phyloP scores from a whole-genome alignment of 2,113 vertebrate species.

The Crocuta crocuta region DNA sequence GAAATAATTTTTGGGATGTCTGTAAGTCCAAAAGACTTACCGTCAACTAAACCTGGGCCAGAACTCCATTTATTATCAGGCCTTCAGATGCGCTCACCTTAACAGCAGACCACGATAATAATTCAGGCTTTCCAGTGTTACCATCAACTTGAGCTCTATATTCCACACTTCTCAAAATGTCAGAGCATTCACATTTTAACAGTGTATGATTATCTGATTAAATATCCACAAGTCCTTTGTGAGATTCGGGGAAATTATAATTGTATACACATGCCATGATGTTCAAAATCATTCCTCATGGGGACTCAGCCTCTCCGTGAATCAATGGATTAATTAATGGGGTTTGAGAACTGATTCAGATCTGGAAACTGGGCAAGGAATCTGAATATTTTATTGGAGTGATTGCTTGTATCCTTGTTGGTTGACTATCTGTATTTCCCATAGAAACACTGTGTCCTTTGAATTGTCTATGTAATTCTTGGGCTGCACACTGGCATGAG shows the following conservation, averaged over 20 bases:
- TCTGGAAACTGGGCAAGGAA: not conserved
- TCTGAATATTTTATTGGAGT: not conserved
- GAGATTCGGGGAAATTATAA: not conserved
- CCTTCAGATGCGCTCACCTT: not conserved
- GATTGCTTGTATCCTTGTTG: not conserved
- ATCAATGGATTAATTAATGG: not conserved
- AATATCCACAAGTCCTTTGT: not conserved
- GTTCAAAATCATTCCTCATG: not conserved
- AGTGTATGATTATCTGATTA: not conserved
- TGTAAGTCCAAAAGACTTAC: not conserved
- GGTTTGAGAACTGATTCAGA: not conserved
- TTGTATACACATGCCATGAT: not conserved
- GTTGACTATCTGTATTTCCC: not conserved
- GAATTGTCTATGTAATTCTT: not conserved
- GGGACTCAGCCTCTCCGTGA: not conserved
- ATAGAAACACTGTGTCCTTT: not conserved
- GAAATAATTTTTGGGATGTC: not conserved
- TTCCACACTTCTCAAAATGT: not conserved
- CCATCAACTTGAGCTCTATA: not conserved
- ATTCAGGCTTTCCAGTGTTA: not conserved
- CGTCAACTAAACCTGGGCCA: not conserved
- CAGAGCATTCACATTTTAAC: not conserved
- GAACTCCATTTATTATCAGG: not conserved
- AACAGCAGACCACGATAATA: not conserved
- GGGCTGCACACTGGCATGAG: not conserved